Conservation (phyloP, 2,113 vertebrate genomes). For the Pseudonaja textilis region DNA sequence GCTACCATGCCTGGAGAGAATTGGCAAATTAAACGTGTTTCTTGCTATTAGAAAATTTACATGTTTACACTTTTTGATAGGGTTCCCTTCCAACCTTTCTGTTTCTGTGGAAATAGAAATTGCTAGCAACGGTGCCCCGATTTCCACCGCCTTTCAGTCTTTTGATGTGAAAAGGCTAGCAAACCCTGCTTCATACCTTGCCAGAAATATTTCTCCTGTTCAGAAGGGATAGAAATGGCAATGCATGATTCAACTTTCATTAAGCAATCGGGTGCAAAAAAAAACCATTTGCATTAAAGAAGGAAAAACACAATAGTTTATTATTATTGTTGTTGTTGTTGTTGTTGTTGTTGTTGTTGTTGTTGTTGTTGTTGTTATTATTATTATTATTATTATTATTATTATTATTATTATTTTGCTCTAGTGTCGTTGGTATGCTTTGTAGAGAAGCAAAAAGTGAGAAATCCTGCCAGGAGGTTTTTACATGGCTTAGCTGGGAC, state of each 20-base stretch:
- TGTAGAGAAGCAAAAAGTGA: neutral
- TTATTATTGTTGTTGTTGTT: too few species aligned
- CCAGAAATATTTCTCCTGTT: neutral
- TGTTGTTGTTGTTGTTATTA: too few species aligned
- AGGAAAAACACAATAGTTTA: neutral
- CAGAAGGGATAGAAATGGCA: neutral
- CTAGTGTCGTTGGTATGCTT: neutral
- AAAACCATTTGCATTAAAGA: neutral
- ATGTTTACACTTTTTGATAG: neutral
- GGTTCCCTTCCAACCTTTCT: neutral
- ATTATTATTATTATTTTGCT: neutral
- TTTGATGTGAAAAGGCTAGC: neutral
- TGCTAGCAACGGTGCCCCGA: neutral
- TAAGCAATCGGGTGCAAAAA: neutral
- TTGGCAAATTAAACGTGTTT: neutral
- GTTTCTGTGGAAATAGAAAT: constrained; percentile 4
- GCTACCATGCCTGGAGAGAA: neutral
- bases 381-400: too few species aligned
- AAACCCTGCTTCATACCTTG: neutral
- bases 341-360: too few species aligned
- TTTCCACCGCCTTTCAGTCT: neutral
- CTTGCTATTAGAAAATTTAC: neutral
- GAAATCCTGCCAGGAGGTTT: neutral
- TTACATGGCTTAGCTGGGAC: neutral
- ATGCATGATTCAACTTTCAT: neutral